These are phyloP conservation scores for Galemys pyrenaicus DNA, from an alignment of 2,113 vertebrate species.

Conservation along the genomic window DNA sequence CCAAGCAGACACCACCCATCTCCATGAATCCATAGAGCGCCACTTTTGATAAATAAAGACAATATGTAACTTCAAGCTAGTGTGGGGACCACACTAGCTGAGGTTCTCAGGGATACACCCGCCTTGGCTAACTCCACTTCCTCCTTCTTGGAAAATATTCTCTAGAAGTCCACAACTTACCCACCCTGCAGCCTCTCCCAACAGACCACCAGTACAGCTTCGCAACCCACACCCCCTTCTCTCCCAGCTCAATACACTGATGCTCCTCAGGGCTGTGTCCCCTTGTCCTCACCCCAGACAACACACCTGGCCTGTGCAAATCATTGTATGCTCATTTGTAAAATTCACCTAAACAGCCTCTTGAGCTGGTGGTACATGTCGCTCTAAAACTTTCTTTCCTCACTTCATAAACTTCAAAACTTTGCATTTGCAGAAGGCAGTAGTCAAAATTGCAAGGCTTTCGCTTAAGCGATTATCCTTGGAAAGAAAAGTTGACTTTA, in stretches of 20 bases:
- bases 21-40: not conserved
- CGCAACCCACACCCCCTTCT: not conserved
- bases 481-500: constrained; percentile 20
- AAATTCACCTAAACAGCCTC: not conserved
- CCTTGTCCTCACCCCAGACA: not conserved
- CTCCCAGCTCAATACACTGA: not conserved
- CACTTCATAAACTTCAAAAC: constrained; percentile 2
- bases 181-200: not conserved
- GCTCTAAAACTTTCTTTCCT: not conserved
- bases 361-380: not conserved
- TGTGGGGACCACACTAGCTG: not conserved
- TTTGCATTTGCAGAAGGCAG: not conserved
- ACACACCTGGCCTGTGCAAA: not conserved
- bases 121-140: not conserved
- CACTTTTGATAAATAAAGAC: no score
- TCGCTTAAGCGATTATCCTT: not conserved
- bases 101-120: not conserved
- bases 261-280: not conserved
- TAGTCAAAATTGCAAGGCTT: not conserved
- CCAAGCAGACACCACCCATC: not conserved
- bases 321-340: not conserved
- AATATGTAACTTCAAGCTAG: not conserved
- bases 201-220: not conserved
- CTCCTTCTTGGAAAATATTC: not conserved
- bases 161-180: not conserved